These are phyloP conservation scores for Drosophila eohydei DNA, from an alignment of 2,888 invertebrate species.

Conservation along the genomic window DNA sequence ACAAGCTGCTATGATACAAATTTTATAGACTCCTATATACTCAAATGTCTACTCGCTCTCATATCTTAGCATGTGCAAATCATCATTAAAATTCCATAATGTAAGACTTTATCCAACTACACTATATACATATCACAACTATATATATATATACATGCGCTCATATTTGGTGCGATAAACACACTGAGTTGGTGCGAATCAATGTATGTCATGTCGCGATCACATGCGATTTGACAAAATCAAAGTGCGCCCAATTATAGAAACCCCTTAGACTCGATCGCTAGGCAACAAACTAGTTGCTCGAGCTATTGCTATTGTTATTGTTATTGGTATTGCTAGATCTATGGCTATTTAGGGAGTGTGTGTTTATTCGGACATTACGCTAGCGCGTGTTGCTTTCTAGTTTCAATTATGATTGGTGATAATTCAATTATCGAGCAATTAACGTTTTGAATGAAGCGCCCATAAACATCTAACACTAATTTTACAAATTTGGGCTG, in stretches of 20 bases:
- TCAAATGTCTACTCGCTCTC: too few species aligned
- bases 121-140: neutral
- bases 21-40: too few species aligned
- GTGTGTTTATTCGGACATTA: constrained; percentile 39
- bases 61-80: too few species aligned
- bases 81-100: neutral
- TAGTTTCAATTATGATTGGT: constrained; percentile 64
- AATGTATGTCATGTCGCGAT: constrained; percentile 6
- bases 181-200: constrained; percentile 2
- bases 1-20: too few species aligned
- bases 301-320: neutral
- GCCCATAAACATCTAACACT: constrained; percentile 39
- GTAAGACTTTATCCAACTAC: neutral
- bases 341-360: constrained; percentile 26
- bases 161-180: constrained; percentile 4
- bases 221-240: constrained; percentile 38
- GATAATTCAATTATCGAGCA: constrained; percentile 77
- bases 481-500: neutral
- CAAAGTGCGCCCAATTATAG: constrained; percentile 52
- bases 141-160: neutral
- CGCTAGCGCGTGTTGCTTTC: constrained; percentile 60
- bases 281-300: constrained; percentile 43
- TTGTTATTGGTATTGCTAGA: neutral
- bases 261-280: constrained; percentile 14
- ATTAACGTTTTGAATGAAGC: constrained; percentile 66